These are phyloP conservation scores for Synergus umbraculus DNA, from an alignment of 2,888 invertebrate species.

Conservation along the genomic window DNA sequence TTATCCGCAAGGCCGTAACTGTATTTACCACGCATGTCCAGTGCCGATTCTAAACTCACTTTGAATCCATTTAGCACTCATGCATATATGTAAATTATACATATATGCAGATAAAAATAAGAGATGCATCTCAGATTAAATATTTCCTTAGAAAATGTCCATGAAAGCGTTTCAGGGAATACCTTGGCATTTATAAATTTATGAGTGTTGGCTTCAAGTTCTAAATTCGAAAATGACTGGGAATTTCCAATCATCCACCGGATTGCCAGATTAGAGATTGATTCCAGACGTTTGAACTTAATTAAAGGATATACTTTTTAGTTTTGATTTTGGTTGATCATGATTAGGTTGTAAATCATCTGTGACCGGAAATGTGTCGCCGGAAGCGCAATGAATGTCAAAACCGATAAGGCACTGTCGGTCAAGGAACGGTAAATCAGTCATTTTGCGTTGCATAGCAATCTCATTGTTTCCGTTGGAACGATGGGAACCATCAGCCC, in stretches of 20 bases:
- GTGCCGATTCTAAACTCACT: neutral
- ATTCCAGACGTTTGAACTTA: no score
- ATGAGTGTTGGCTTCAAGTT: neutral
- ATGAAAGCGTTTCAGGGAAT: neutral
- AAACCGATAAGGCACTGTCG: slow-evolving; percentile 39
- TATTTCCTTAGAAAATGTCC: neutral
- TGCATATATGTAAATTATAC: neutral
- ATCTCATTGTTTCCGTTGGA: slow-evolving; percentile 47
- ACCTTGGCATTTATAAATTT: neutral
- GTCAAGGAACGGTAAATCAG: slow-evolving; percentile 50
- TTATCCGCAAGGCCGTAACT: neutral
- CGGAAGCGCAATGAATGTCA: slow-evolving; percentile 30
- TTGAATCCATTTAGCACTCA: neutral
- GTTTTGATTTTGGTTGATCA: neutral
- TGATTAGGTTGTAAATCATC: slow-evolving; percentile 6
- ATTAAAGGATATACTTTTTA: no score
- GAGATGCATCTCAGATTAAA: neutral
- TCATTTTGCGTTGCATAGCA: slow-evolving; percentile 48
- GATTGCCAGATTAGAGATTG: no score
- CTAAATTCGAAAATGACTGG: no score
- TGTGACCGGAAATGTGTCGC: slow-evolving; percentile 10
- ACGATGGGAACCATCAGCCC: slow-evolving; percentile 46
- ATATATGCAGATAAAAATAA: neutral
- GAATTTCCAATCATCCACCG: no score
- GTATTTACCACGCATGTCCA: neutral